Base-by-base conservation (phyloP, 1,140 invertebrate species). In the Leptonema lineaticorne region DNA sequence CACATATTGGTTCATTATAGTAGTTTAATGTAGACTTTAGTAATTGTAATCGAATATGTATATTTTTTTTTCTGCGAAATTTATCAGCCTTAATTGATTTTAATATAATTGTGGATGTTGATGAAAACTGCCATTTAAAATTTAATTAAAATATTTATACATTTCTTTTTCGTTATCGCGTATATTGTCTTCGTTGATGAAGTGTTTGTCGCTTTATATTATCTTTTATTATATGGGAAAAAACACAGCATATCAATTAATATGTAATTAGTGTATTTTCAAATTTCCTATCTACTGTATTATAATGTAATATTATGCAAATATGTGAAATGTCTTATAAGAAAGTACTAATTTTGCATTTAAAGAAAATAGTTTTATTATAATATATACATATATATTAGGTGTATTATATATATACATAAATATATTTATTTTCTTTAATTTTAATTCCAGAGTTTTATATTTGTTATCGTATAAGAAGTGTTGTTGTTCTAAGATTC, bases 381-480 rank as follows among this genome's bases (percentile, higher is more conserved):
- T 11, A 41, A 41, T 4, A 41, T 4, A 41, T 14, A 4, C 11
- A 41, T 14, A 41, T 41, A 41, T 14, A 41, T 14, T 41, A 41
- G 16, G 9, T 41, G 37, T 41, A 41, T 41, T 16, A 41, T 41
- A 41, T 41, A 41, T 41, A 14, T 41, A 41, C n/a, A n/a, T n/a
- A n/a, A n/a, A 14, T 41, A 41, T 41, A 14, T 14, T 41, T 41
- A 4, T 41, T 4, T 41, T 41, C 16, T 41, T 41, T 41, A 41
- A 41, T 41, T 41, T 41, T 41, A 41, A 41, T 41, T 41, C 37
- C 37, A 41, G 37, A 41, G 37, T 41, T 41, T 41, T 41, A 41
- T 41, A 9, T 41, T 41, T 41, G 37, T 41, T 41, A 41, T 41
- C n/a, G 2, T 41, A 16, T 41, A 41, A 41, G 37, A 11, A 41